Conservation (phyloP, 2,888 invertebrate genomes). For the Papilio demoleus region DNA sequence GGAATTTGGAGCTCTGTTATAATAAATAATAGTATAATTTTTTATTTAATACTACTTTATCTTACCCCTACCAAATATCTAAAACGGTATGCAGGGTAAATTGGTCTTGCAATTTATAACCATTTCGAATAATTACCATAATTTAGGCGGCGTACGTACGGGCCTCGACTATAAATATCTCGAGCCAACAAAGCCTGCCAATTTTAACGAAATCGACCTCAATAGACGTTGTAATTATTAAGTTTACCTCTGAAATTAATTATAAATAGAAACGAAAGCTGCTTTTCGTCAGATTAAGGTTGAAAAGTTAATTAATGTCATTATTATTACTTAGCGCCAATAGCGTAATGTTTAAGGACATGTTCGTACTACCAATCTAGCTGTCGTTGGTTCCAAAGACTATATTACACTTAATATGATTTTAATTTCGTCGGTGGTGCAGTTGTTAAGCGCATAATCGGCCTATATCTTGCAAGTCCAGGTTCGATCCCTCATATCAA, state of each 20-base stretch:
- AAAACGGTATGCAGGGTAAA: conserved; percentile 31
- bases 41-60: neutral
- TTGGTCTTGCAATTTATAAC: conserved; percentile 26
- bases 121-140: conserved; percentile 16
- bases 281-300: neutral
- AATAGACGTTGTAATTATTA: conserved; percentile 7
- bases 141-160: neutral
- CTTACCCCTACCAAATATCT: neutral
- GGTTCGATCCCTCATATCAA: too few relatives aligned
- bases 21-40: neutral
- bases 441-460: too few relatives aligned
- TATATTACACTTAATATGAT: too few relatives aligned
- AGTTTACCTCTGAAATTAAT: conserved; percentile 6
- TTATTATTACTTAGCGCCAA: neutral
- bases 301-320: neutral
- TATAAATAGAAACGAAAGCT: neutral
- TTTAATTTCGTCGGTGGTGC: too few relatives aligned
- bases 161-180: conserved; percentile 24
- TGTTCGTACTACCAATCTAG: too few relatives aligned
- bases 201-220: conserved; percentile 18
- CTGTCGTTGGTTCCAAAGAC: too few relatives aligned
- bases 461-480: too few relatives aligned
- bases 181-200: conserved; percentile 16
- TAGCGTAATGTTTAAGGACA: too few relatives aligned
- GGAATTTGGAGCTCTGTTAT: too few relatives aligned